These are phyloP conservation scores for Festucalex cinctus DNA, from an alignment of 2,113 vertebrate species.

Conservation along the genomic window DNA sequence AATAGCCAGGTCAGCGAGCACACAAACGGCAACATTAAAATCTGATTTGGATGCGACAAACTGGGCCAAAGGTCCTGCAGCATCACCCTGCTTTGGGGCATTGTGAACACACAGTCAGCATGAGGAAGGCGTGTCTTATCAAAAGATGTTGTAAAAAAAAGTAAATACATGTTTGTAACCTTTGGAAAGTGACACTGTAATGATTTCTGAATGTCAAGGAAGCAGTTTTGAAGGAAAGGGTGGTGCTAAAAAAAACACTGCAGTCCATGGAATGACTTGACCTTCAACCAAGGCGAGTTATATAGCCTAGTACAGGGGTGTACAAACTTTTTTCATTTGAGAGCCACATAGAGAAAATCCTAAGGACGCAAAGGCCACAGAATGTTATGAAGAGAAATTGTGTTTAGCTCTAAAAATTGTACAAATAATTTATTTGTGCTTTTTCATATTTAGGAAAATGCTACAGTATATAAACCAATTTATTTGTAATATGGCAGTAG, in stretches of 20 bases:
- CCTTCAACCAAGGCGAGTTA: background rate
- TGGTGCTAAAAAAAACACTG: constrained; percentile 8
- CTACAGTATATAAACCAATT: no score
- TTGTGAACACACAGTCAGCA: background rate
- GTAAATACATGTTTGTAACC: constrained; percentile 37
- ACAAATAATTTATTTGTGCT: no score
- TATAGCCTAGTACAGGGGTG: no score
- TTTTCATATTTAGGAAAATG: no score
- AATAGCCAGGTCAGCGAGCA: constrained; percentile 18
- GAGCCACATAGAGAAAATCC: no score
- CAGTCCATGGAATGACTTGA: background rate
- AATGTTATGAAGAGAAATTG: no score
- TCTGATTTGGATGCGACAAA: constrained; percentile 25
- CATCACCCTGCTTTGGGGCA: constrained; percentile 7
- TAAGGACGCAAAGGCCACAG: no score
- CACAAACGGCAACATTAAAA: constrained; percentile 22
- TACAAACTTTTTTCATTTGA: no score
- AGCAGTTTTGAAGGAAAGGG: constrained; percentile 22
- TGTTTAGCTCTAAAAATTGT: no score
- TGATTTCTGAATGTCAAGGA: constrained; percentile 22
- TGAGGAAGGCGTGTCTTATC: constrained; percentile 48
- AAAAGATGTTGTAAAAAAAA: constrained; percentile 28
- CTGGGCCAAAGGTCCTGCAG: constrained; percentile 21
- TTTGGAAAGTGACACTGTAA: constrained; percentile 44
- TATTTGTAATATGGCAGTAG: no score